Evolutionary conservation across 2,888 invertebrate genomes (phyloP).

Genomic region (Lobophora halterata): DNA sequence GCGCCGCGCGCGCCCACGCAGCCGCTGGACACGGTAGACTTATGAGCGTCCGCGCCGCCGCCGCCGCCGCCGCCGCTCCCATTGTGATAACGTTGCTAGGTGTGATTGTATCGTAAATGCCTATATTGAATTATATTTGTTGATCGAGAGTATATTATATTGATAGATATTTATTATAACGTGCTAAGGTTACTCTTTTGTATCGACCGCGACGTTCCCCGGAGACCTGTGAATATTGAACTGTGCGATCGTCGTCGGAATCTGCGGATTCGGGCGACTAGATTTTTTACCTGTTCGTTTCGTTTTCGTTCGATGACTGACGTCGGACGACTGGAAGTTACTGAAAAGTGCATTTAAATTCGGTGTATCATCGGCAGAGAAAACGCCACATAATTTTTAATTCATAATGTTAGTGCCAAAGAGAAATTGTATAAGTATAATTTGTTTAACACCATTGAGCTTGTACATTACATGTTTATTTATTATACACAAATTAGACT

Average conservation of each 20-base stretch:
- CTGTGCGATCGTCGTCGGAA: conserved; percentile 13
- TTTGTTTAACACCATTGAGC: conserved; percentile 15
- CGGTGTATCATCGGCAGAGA: conserved; percentile 58
- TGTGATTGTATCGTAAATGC: conserved; percentile 63
- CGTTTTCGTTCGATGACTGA: conserved; percentile 53
- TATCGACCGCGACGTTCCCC: conserved; percentile 49
- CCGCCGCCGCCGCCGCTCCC: conserved; percentile 40
- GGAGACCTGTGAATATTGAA: conserved; percentile 1
- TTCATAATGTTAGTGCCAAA: conserved; percentile 56
- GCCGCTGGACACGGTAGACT: conserved; percentile 87
- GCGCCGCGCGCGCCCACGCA: conserved; percentile 82
- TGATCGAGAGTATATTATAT: conserved; percentile 68
- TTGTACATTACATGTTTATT: not conserved
- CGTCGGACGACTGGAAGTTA: conserved; percentile 50
- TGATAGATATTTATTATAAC: conserved; percentile 71
- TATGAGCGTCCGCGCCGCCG: conserved; percentile 60
- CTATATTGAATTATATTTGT: conserved; percentile 73
- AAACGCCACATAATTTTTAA: conserved; percentile 49
- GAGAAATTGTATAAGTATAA: conserved; percentile 32
- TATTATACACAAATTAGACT: not conserved
- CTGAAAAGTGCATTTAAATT: conserved; percentile 61
- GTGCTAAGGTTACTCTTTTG: conserved; percentile 57
- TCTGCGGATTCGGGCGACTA: conserved; percentile 29
- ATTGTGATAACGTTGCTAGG: conserved; percentile 54
- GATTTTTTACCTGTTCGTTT: conserved; percentile 43